Conservation (phyloP, 2,797 vertebrate genomes). For the Sylvia borin region DNA sequence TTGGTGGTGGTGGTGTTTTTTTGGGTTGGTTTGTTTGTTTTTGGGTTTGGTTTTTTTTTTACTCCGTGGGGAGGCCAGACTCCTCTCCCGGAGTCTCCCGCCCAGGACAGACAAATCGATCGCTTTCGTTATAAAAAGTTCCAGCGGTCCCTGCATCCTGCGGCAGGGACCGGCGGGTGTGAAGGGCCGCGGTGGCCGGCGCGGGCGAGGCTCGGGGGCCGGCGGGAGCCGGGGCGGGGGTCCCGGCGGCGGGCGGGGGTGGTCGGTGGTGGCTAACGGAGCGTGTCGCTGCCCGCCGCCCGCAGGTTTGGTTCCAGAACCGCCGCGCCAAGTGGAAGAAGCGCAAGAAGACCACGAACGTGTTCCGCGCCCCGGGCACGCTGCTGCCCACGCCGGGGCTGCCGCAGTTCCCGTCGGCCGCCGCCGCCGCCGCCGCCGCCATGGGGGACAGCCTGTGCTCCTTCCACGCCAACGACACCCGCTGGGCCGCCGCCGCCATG, state of each 20-base stretch:
- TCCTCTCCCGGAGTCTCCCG: not conserved
- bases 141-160: not conserved
- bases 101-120: not conserved
- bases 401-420: constrained; percentile 88
- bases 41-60: not conserved
- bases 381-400: constrained; percentile 92
- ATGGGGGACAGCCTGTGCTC: constrained; percentile 98
- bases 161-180: not conserved
- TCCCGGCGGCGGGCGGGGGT: no score
- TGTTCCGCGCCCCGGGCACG: constrained; percentile 93
- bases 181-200: not conserved
- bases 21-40: not conserved
- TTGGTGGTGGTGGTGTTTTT: not conserved
- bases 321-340: constrained; percentile 98
- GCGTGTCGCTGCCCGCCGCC: not conserved
- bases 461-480: constrained; percentile 96
- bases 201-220: no score
- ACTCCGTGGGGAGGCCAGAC: not conserved
- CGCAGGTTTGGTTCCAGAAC: constrained; percentile 99
- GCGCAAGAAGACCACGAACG: constrained; percentile 98
- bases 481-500: constrained; percentile 94
- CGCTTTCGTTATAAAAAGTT: not conserved
- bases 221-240: not conserved
- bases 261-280: not conserved
- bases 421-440: constrained; percentile 89